A percentile compares a stretch with the other conserved stretches of the same genome.
These are phyloP conservation scores for Leucophora obtusa DNA, from an alignment of 2,888 invertebrate species.

Conservation along the genomic window DNA sequence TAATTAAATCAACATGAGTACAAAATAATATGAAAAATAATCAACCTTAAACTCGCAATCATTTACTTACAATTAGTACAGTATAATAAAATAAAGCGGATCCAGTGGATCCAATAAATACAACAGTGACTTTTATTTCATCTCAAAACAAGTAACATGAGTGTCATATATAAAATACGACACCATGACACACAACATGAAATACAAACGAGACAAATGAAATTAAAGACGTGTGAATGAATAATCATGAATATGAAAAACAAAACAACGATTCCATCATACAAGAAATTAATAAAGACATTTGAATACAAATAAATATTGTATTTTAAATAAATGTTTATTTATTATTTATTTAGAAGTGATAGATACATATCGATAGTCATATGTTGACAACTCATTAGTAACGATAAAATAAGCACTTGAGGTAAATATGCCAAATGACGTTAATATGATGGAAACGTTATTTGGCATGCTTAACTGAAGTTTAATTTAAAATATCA, in stretches of 20 bases:
- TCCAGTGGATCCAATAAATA: neutral
- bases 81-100: neutral
- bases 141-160: neutral
- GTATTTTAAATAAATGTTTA: neutral
- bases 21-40: neutral
- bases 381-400: neutral
- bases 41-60: neutral
- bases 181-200: neutral
- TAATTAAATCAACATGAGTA: constrained; percentile 22
- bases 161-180: neutral
- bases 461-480: no score
- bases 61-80: no score
- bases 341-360: neutral
- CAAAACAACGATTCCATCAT: neutral
- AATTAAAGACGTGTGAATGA: constrained; percentile 36
- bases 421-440: no score
- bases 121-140: neutral
- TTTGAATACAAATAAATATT: constrained; percentile 2
- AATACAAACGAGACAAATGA: constrained; percentile 14
- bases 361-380: no score
- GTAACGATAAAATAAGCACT: no score
- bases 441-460: no score
- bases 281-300: neutral
- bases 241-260: constrained; percentile 8
- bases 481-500: no score